A percentile compares a stretch with the other conserved stretches of the same genome.
Evolutionary conservation across 2,888 invertebrate species (phyloP).

Genomic region (Fragum sueziense): DNA sequence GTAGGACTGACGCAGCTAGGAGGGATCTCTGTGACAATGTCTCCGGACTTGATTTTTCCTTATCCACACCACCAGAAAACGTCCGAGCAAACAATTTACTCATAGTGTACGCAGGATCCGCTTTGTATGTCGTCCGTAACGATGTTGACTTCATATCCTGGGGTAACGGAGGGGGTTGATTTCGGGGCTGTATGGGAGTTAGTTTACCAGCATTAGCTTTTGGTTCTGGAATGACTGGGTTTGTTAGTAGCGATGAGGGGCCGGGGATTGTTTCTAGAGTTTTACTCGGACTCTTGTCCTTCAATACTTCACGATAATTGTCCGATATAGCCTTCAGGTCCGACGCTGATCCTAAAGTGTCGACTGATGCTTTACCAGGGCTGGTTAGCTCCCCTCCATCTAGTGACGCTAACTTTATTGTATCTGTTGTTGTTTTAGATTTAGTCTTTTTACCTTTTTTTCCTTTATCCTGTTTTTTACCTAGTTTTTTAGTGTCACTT

Average conservation of each 20-base stretch:
- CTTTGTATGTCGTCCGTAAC: conserved; percentile 70
- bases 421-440: conserved; percentile 28
- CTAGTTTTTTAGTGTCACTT: conserved; percentile 32
- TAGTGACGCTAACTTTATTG: conserved; percentile 38
- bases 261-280: background rate
- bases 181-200: conserved; percentile 64
- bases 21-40: conserved; percentile 67
- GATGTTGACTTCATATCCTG: conserved; percentile 68
- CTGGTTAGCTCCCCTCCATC: conserved; percentile 41
- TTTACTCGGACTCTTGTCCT: conserved; percentile 25
- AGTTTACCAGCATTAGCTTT: conserved; percentile 56
- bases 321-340: conserved; percentile 60
- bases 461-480: conserved; percentile 39
- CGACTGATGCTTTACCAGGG: conserved; percentile 44
- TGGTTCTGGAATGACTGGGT: conserved; percentile 50
- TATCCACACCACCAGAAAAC: conserved; percentile 42
- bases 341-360: conserved; percentile 57
- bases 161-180: conserved; percentile 68
- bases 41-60: conserved; percentile 41
- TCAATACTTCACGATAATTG: conserved; percentile 53
- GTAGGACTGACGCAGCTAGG: conserved; percentile 64
- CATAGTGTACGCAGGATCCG: conserved; percentile 64
- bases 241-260: background rate
- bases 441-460: conserved; percentile 45
- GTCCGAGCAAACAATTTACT: conserved; percentile 57